Evolutionary conservation across 2,113 vertebrate species (phyloP).

Genomic region (Thunnus thynnus): DNA sequence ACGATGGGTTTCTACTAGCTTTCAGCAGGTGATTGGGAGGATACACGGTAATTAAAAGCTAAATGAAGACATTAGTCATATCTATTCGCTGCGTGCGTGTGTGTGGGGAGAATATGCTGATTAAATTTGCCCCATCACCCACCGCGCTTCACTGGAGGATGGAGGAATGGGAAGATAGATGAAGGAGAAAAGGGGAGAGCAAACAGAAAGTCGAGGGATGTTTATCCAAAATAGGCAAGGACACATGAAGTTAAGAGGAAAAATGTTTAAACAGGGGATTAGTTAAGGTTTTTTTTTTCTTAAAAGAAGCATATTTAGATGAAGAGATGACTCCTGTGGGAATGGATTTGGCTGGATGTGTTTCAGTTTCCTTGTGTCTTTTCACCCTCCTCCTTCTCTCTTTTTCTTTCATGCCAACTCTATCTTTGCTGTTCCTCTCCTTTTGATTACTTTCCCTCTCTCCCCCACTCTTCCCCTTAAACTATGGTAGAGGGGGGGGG

Average conservation of each 20-base stretch:
- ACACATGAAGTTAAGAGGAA: constrained; percentile 9
- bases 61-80: constrained; percentile 73
- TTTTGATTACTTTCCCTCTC: constrained; percentile 44
- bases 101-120: constrained; percentile 47
- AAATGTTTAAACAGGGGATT: constrained; percentile 21
- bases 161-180: constrained; percentile 15
- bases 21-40: constrained; percentile 67
- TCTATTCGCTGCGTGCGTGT: constrained; percentile 27
- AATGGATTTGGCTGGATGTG: constrained; percentile 37
- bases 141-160: constrained; percentile 23
- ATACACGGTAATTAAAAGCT: constrained; percentile 75
- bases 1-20: constrained; percentile 39
- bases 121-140: constrained; percentile 58
- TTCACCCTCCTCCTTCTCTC: constrained; percentile 17
- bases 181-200: neutral
- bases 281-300: constrained; percentile 17
- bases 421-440: constrained; percentile 34
- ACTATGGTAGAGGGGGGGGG: constrained; percentile 43
- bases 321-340: constrained; percentile 36
- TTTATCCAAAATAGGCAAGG: constrained; percentile 25
- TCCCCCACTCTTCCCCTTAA: constrained; percentile 7
- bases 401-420: constrained; percentile 45
- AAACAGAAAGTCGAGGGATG: constrained; percentile 1
- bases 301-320: constrained; percentile 16
- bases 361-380: constrained; percentile 40